Percentiles rank a stretch among this genome's conserved stretches.
These are phyloP conservation scores for Acanthiza pusilla DNA, from an alignment of 2,797 vertebrate species.

Conservation along the genomic window DNA sequence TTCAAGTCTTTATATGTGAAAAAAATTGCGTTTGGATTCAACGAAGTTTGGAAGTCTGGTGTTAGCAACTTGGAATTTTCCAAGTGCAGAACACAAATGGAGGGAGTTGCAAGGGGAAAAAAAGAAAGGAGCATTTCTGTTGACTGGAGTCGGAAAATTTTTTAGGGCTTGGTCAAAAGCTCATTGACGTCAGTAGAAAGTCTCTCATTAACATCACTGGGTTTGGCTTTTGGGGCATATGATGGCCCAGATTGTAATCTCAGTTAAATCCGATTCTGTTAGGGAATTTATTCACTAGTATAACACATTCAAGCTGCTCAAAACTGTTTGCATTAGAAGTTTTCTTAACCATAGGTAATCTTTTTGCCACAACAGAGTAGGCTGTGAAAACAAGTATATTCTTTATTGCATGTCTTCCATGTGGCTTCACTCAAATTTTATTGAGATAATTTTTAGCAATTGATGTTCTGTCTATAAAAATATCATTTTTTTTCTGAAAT, in stretches of 20 bases:
- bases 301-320: constrained; percentile 45
- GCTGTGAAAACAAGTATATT: neutral
- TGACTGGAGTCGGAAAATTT: neutral
- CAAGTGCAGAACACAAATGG: neutral
- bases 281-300: constrained; percentile 51
- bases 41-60: neutral
- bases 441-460: neutral
- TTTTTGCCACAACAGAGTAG: neutral
- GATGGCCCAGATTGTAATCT: constrained; percentile 67
- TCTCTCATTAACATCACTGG: constrained; percentile 57
- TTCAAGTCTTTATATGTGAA: neutral
- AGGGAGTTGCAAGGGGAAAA: neutral
- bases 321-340: constrained; percentile 34
- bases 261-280: constrained; percentile 57
- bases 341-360: constrained; percentile 16
- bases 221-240: constrained; percentile 62
- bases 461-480: neutral
- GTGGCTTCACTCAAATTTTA: neutral
- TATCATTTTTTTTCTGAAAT: neutral
- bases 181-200: constrained; percentile 61
- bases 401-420: neutral
- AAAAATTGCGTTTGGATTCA: neutral
- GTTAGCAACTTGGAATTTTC: neutral
- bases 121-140: neutral
- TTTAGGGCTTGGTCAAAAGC: constrained; percentile 57